Base-by-base conservation (phyloP, 2,888 invertebrate genomes). In the Entomobrya multifasciata region DNA sequence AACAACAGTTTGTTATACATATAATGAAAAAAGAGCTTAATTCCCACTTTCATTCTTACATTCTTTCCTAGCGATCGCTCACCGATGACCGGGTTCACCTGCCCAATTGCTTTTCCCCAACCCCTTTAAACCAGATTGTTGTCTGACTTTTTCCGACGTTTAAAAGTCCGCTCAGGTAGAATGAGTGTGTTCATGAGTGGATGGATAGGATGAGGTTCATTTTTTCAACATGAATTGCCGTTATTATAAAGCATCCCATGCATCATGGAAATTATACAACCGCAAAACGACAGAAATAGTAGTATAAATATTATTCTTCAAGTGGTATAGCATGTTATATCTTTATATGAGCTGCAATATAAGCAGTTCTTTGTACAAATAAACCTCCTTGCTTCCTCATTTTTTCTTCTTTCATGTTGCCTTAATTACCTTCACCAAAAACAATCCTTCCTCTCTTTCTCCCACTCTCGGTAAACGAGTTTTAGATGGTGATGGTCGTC, bases 161-260 rank as follows among this genome's bases (percentile, higher is more conserved):
- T 62, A 60, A n/a, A n/a, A 80, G 70, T 70, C 36, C 70, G 55
- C 30, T 20, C 25, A 80, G 49, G 80, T 65, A 70, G 57, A 41
- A 13, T 41, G 62, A 10, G 22, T 3, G 30, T 25, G 44, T 74
- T 13, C n/a, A n/a, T n/a, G n/a, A 27, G 36, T 41, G 30, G 47
- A 44, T 13, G n/a, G n/a, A 27, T 36, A 60, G n/a, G 76, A 83
- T 84, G 78, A 78, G 84, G 57, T 77, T 65, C 17, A 67, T 65
- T 67, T 52, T 57, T 78, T 77, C 67, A 70, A 55, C 47, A 20
- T 55, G 65, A 25, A 78, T 70, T 55, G 60, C 70, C 84, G 77
- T 78, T 78, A 65, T 84, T 57, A 77, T 78, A 78, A 82, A 74
- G 49, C 83, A 83, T 83, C 83, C 25, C 65, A 76, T 83, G 76